phyloP scores from a whole-genome alignment of 2,797 vertebrate genomes.

The Myiotriccus ornatus region DNA sequence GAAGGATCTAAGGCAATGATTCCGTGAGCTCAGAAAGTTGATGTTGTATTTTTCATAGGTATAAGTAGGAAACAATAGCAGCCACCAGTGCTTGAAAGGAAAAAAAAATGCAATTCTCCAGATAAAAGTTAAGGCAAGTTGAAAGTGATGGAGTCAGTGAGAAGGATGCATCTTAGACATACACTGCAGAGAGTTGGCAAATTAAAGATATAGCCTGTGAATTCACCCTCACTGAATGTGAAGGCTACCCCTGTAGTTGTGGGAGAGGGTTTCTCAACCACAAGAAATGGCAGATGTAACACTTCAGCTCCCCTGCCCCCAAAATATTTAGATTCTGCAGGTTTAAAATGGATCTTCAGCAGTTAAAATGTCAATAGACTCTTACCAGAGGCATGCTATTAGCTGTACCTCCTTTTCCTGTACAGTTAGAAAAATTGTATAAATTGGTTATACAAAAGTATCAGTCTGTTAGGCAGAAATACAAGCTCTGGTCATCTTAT shows the following conservation, averaged over 20 bases:
- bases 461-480: neutral
- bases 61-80: neutral
- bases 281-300: neutral
- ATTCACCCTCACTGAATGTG: neutral
- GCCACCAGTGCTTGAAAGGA: neutral
- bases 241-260: neutral
- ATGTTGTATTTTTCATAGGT: neutral
- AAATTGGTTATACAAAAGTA: slow-evolving; percentile 13
- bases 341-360: slow-evolving; percentile 18
- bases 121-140: neutral
- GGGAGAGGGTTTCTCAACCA: neutral
- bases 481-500: neutral
- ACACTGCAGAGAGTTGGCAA: neutral
- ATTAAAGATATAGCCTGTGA: neutral
- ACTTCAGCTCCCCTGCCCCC: neutral
- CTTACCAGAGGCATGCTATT: slow-evolving; percentile 18
- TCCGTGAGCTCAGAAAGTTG: neutral
- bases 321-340: slow-evolving; percentile 3
- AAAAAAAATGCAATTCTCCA: neutral
- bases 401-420: neutral
- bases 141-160: neutral
- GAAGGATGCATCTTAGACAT: neutral
- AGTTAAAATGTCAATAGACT: slow-evolving; percentile 46
- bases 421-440: neutral
- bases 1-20: neutral